phyloP scores from a whole-genome alignment of 2,888 invertebrate genomes.

The Pyrgus malvae region DNA sequence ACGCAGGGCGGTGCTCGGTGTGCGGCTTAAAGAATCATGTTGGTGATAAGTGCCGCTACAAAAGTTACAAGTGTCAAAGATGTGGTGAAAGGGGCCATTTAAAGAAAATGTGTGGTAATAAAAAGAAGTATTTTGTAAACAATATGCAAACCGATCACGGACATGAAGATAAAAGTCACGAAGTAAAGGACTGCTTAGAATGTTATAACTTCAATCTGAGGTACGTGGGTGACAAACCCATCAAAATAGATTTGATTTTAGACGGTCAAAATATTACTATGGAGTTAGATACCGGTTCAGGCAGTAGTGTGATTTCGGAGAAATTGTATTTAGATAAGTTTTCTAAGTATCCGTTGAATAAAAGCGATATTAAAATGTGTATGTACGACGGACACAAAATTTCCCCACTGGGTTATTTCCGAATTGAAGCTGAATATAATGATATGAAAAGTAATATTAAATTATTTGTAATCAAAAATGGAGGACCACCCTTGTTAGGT shows the following conservation, averaged over 20 bases:
- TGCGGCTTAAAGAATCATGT: slow-evolving; percentile 26
- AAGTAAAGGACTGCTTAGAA: slow-evolving; percentile 13
- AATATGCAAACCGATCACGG: neutral
- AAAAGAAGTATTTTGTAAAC: neutral
- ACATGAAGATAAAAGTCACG: neutral
- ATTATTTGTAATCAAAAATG: slow-evolving; percentile 1
- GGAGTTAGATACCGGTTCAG: slow-evolving; percentile 29
- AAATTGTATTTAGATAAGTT: slow-evolving; percentile 23
- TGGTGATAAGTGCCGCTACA: slow-evolving; percentile 25
- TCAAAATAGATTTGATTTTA: slow-evolving; percentile 5
- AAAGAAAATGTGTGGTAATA: slow-evolving; percentile 22
- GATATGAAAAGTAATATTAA: neutral
- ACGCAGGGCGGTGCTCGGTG: slow-evolving; percentile 12
- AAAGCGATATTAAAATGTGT: slow-evolving; percentile 33
- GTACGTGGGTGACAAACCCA: slow-evolving; percentile 20
- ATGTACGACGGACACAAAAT: slow-evolving; percentile 37
- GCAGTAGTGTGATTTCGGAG: slow-evolving; percentile 19
- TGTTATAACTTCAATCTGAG: slow-evolving; percentile 25
- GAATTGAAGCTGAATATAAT: slow-evolving; percentile 1
- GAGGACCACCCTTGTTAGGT: slow-evolving; percentile 10
- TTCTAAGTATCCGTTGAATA: slow-evolving; percentile 11
- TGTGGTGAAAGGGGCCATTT: slow-evolving; percentile 28
- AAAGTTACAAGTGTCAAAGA: slow-evolving; percentile 20
- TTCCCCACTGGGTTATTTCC: slow-evolving; percentile 8
- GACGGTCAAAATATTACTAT: slow-evolving; percentile 8